phyloP scores from a whole-genome alignment of 1,140 invertebrate species.

The Diorhabda elongata region DNA sequence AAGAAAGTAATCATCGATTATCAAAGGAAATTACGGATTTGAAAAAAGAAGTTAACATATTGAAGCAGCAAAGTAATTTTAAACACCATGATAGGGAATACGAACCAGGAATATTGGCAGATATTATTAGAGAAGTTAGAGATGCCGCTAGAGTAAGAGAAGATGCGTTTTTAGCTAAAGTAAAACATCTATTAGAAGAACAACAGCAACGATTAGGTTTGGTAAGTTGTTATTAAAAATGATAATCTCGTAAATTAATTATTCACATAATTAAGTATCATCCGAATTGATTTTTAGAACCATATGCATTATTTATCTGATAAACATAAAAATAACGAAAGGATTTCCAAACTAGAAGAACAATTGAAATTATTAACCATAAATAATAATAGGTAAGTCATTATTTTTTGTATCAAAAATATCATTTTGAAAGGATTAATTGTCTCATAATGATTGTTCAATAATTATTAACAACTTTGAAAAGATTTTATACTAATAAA shows the following conservation, averaged over 20 bases:
- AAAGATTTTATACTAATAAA: too few species aligned
- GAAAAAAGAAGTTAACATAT: slow-evolving; percentile 51
- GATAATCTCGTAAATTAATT: background rate
- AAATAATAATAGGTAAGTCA: slow-evolving; percentile 10
- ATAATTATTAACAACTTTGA: too few species aligned
- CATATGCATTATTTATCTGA: slow-evolving; percentile 41
- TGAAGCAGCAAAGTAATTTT: slow-evolving; percentile 48
- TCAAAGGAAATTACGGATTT: slow-evolving; percentile 54
- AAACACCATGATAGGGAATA: slow-evolving; percentile 53
- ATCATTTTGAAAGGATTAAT: too few species aligned
- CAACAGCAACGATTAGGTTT: slow-evolving; percentile 52
- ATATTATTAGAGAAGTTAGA: slow-evolving; percentile 69
- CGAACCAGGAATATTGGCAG: slow-evolving; percentile 68
- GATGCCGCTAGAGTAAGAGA: slow-evolving; percentile 68
- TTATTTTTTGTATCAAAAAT: too few species aligned
- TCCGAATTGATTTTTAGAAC: slow-evolving; percentile 36
- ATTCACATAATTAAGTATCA: background rate
- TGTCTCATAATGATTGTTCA: too few species aligned
- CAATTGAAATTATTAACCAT: slow-evolving; percentile 40
- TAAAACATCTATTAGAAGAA: slow-evolving; percentile 59
- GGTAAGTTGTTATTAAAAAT: slow-evolving; percentile 42
- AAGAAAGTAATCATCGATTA: slow-evolving; percentile 53
- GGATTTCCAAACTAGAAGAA: slow-evolving; percentile 44
- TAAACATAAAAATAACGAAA: slow-evolving; percentile 42
- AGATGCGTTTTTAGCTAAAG: slow-evolving; percentile 60